Percentiles rank a stretch among this genome's conserved stretches.
phyloP scores from a whole-genome alignment of 1,140 invertebrate species.

The Danaus plexippus region DNA sequence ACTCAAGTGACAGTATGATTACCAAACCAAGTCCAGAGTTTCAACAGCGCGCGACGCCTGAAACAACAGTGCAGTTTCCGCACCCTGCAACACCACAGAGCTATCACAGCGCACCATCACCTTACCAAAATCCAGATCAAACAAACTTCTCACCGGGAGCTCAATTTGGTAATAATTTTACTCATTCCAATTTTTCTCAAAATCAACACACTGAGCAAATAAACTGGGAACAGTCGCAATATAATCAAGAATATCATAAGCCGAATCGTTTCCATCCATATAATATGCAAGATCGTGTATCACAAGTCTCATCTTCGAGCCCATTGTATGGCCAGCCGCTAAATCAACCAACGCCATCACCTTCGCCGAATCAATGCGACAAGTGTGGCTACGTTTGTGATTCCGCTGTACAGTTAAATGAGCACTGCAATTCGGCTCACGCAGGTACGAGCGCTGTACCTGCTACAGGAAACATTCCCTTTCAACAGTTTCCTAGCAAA shows the following conservation, averaged over 20 bases:
- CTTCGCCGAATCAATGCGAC: conserved; percentile 81
- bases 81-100: conserved; percentile 75
- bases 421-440: conserved; percentile 80
- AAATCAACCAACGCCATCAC: conserved; percentile 74
- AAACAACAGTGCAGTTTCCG: conserved; percentile 69
- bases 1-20: conserved; percentile 75
- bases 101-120: conserved; percentile 73
- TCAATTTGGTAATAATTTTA: conserved; percentile 65
- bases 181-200: conserved; percentile 67
- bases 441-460: conserved; percentile 61
- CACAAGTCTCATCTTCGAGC: conserved; percentile 76
- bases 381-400: conserved; percentile 85
- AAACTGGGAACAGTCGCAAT: conserved; percentile 67
- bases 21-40: conserved; percentile 73
- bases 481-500: conserved; percentile 67
- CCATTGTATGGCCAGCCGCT: conserved; percentile 74
- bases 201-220: conserved; percentile 61
- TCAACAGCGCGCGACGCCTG: conserved; percentile 72
- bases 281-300: conserved; percentile 65
- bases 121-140: conserved; percentile 73
- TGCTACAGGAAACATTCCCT: conserved; percentile 56
- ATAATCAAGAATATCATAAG: conserved; percentile 70
- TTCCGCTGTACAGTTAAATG: conserved; percentile 77
- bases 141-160: conserved; percentile 71
- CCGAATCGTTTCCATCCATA: conserved; percentile 71